Base-by-base conservation (phyloP, 1,140 invertebrate genomes). In the Scaptomyza montana region DNA sequence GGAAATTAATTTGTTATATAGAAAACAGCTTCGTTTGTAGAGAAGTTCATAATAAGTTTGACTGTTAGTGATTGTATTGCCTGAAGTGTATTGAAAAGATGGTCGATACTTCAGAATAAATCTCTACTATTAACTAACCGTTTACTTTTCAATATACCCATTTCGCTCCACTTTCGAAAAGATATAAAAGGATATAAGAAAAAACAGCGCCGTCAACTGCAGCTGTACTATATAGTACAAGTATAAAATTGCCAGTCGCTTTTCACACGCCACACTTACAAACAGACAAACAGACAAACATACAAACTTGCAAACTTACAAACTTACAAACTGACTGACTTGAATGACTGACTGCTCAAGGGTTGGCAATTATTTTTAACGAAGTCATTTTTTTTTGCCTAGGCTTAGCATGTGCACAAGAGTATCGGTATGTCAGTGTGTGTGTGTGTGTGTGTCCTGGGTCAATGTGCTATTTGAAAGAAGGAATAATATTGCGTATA, bases 281-380 rank as follows among this genome's bases (percentile, higher is more conserved):
- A 43, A 43, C 39, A 25, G 21, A 25, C 21, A 5, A 6, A 30
- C 30, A 5, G 7, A 30, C 30, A 10, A 12, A 39, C 36, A 12
- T 8, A 39, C 36, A n/a, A 43, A n/a, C 39, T 43, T n/a, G n/a
- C n/a, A n/a, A n/a, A n/a, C n/a, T n/a, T n/a, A n/a, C n/a, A n/a
- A 12, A 39, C 36, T 39, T 8, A 39, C 36, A n/a, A 43, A n/a
- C 39, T 43, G 39, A n/a, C 10, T 43, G 39, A 41, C 39, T 41
- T 41, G 39, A 41, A 12, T 8, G 39, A 41, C 39, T 45, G 13
- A 2, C 70, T 50, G 41, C 28, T 53, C 45, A 57, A 69, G 56
- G 50, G 61, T 66, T 78, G 65, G 67, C 82, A 87, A 86, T 86
- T 86, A 86, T 76, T 87, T 87, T 81, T 82, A 87, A 86, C 82